Evolutionary conservation across 1,140 invertebrate species (phyloP), one percentile per base, ranked within the genome.

Genomic region (Drosophila ambigua): DNA sequence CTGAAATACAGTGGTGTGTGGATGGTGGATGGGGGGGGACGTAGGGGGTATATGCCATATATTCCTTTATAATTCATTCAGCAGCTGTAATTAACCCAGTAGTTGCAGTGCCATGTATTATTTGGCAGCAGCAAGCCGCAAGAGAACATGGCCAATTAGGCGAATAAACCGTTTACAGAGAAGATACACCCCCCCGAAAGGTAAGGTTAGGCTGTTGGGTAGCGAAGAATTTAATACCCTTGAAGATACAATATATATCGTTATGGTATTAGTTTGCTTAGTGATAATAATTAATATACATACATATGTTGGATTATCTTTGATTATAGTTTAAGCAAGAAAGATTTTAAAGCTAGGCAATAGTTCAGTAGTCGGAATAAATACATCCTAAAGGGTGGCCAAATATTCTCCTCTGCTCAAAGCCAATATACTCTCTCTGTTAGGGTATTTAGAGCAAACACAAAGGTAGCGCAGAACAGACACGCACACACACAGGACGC

Each of bases 101-200:
- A 68, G 72, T 61, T 78, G 83, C 78, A 85, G 74, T 85, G 78
- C 63, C 66, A 77, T 87, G 57, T 87, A 87, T 87, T 26, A 79
- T 79, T 75, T 46, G 46, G 24, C 66, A 67, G 54, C 64, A 52
- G 65, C 62, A 62, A 49, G 50, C 57, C 55, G 35, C 61, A 60
- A 60, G 49, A 51, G 54, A 68, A 57, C 49, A 46, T 44, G 57
- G 72, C 57, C 72, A 80, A 80, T 80, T 80, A 64, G 72, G 54
- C 65, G 54, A 52, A 58, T 67, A 67, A 73, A 49, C 45, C 39
- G 63, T 72, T 60, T 60, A 68, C 50, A 39, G 49, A 24, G n/a
- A 44, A 65, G 69, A 5, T 11, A 15, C 24, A 15, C 9, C 16
- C 16, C 66, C 16, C 15, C 48, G 7, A 58, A 69, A 39, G 11